Evolutionary conservation across 2,888 invertebrate genomes (phyloP).

Genomic region (Dryadula phaetusa): DNA sequence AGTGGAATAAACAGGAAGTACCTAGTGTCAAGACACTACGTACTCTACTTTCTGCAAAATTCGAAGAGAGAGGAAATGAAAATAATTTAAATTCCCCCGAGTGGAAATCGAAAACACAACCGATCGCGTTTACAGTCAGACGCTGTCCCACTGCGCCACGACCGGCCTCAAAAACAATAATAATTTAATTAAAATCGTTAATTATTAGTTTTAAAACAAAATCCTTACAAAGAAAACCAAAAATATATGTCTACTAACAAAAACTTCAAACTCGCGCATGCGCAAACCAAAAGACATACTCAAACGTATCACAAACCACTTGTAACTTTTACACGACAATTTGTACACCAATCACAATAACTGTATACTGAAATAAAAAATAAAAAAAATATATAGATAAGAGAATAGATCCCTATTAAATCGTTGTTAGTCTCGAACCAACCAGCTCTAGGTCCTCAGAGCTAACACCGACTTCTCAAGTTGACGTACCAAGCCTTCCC

Average conservation of each 20-base stretch:
- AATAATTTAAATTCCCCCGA: too few relatives aligned
- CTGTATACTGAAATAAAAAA: conserved; percentile 19
- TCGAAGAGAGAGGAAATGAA: too few relatives aligned
- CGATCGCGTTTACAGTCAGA: too few relatives aligned
- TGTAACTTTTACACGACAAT: background rate
- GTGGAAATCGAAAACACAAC: too few relatives aligned
- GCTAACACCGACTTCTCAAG: conserved; percentile 78
- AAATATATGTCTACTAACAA: background rate
- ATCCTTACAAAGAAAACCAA: background rate
- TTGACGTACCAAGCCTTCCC: conserved; percentile 67
- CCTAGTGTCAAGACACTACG: too few relatives aligned
- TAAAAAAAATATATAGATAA: conserved; percentile 61
- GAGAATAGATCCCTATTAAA: conserved; percentile 60
- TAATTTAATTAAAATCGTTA: too few relatives aligned
- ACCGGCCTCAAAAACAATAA: too few relatives aligned
- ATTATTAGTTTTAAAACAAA: too few relatives aligned
- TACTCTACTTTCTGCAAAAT: too few relatives aligned
- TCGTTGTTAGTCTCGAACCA: conserved; percentile 80
- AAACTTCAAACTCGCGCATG: background rate
- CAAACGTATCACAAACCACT: conserved; percentile 8
- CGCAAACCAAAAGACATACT: background rate
- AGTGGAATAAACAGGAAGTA: too few relatives aligned
- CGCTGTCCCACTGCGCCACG: too few relatives aligned
- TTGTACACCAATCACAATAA: background rate
- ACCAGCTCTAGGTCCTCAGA: conserved; percentile 55